Evolutionary conservation across 2,113 vertebrate species (phyloP).

Genomic region (Mola mola): DNA sequence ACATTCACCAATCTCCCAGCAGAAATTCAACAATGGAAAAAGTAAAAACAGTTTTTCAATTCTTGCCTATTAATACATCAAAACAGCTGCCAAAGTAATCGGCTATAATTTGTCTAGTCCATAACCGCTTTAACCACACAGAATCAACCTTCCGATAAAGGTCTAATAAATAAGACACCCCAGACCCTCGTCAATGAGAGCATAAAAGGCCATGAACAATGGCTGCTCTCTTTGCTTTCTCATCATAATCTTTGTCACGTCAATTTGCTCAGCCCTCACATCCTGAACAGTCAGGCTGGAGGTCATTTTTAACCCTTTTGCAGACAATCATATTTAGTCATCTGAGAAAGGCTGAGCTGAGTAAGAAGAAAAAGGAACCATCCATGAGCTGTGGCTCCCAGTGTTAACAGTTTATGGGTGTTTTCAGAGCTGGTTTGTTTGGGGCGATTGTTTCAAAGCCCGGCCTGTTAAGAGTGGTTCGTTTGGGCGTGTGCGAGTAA

Average conservation of each 20-base stretch:
- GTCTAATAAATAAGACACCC: conserved; percentile 15
- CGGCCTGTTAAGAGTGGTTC: too few relatives aligned
- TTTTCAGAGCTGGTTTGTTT: too few relatives aligned
- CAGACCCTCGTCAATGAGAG: conserved; percentile 22
- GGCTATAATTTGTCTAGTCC: conserved; percentile 53
- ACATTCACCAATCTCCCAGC: too few relatives aligned
- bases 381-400: not conserved
- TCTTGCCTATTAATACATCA: conserved; percentile 34
- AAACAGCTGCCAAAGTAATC: not conserved
- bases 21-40: too few relatives aligned
- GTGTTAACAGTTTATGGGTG: not conserved
- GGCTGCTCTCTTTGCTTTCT: conserved; percentile 41
- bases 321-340: not conserved
- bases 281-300: conserved; percentile 24
- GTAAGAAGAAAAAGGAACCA: not conserved
- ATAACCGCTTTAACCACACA: conserved; percentile 57
- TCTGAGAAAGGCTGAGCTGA: not conserved
- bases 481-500: too few relatives aligned
- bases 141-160: conserved; percentile 31
- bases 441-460: too few relatives aligned
- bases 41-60: too few relatives aligned
- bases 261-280: conserved; percentile 6
- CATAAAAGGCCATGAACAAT: conserved; percentile 42
- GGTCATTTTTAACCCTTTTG: conserved; percentile 43
- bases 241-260: too few relatives aligned